Evolutionary conservation across 2,888 invertebrate genomes (phyloP).

Genomic region (Chesias legatella): DNA sequence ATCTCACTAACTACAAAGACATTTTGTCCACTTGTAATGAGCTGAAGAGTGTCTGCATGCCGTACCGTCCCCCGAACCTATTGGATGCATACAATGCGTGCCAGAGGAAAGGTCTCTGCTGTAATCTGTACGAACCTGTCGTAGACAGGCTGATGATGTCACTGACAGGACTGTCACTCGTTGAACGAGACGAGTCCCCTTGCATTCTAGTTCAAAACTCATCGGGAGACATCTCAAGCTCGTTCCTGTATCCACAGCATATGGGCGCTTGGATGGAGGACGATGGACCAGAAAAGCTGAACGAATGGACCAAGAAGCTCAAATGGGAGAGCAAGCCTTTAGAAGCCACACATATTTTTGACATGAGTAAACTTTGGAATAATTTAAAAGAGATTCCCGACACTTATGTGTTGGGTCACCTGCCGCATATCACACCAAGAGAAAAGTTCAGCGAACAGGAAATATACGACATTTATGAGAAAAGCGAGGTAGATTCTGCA

Average conservation of each 20-base stretch:
- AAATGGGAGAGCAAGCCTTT: conserved; percentile 39
- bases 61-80: conserved; percentile 62
- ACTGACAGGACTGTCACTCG: conserved; percentile 51
- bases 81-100: conserved; percentile 51
- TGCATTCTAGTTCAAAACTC: conserved; percentile 60
- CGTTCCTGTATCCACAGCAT: conserved; percentile 53
- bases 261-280: conserved; percentile 53
- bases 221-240: conserved; percentile 63
- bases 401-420: conserved; percentile 38
- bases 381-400: conserved; percentile 50
- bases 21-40: conserved; percentile 37
- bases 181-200: conserved; percentile 50
- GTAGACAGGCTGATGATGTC: conserved; percentile 51
- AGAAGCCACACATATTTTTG: conserved; percentile 46
- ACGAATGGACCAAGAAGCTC: conserved; percentile 55
- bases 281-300: conserved; percentile 46
- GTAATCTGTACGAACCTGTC: conserved; percentile 52
- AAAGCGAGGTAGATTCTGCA: conserved; percentile 54
- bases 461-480: conserved; percentile 50
- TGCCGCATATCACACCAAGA: conserved; percentile 10
- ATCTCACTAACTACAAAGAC: conserved; percentile 55
- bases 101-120: conserved; percentile 48
- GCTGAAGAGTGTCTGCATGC: conserved; percentile 46
- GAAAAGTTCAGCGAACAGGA: conserved; percentile 51
- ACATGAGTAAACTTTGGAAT: conserved; percentile 53